phyloP scores from a whole-genome alignment of 2,888 invertebrate genomes.

The Lasioglossum lativentre region DNA sequence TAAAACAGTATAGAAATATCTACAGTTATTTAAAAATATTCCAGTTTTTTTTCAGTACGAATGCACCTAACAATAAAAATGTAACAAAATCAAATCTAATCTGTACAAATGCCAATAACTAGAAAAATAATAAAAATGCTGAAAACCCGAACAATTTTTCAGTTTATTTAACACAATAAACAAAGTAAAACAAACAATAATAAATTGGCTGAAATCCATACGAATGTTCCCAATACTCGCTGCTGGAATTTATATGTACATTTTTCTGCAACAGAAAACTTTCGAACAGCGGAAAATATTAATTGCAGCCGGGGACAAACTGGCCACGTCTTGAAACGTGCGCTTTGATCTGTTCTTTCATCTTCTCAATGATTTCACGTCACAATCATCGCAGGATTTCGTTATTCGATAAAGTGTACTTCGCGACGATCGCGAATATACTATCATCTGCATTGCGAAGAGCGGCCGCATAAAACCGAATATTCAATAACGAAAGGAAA shows the following conservation, averaged over 20 bases:
- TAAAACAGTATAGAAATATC: neutral
- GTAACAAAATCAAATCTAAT: neutral
- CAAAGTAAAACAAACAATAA: neutral
- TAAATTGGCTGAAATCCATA: neutral
- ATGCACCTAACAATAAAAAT: neutral
- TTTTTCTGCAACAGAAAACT: neutral
- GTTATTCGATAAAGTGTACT: neutral
- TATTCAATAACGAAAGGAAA: conserved; percentile 39
- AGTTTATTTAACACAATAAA: neutral
- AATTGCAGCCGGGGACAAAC: neutral
- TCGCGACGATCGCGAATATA: neutral
- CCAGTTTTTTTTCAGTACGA: neutral
- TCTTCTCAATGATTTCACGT: neutral
- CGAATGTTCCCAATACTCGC: neutral
- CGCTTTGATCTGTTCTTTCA: neutral
- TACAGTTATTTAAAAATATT: neutral
- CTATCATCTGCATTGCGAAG: neutral
- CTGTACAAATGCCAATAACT: neutral
- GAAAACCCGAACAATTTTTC: neutral
- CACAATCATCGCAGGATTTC: neutral
- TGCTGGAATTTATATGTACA: neutral
- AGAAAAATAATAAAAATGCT: neutral
- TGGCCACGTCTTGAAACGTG: neutral
- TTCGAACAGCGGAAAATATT: neutral
- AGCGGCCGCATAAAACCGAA: conserved; percentile 14